Base-by-base conservation (phyloP, 1,140 invertebrate genomes). In the Meloidogyne chitwoodi region DNA sequence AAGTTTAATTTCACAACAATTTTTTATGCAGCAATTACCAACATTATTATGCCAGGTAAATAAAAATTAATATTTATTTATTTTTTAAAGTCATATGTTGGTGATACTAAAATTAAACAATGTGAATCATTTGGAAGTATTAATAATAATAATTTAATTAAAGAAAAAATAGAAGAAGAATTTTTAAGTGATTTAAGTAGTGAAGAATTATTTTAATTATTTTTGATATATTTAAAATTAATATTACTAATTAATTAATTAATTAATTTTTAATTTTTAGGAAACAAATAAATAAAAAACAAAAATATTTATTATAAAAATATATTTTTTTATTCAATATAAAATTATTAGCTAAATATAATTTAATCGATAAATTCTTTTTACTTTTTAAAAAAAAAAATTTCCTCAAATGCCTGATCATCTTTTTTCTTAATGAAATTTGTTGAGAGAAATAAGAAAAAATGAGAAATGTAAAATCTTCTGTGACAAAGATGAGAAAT, bases 1-100 rank as follows among this genome's bases (percentile, higher is more conserved):
- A 14, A 73, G 71, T 26, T 34, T 73, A 19, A 61, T 22, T 41
- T 16, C 71, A 12, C 41, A 41, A 38, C 71, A 73, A 63, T 73
- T 73, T 16, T 63, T 73, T 61, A 73, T 73, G 71, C 31, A 64
- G 22, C 31, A 34, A 22, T 63, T 73, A 64, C 71, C 71, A 26
- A 73, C 71, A 64, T 34, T 73, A 34, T 63, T 73, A 19, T 73
- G 71, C 22, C 56, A 56, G 24, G 48, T 56, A n/a, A 48, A 48
- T 48, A 19, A 19, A 19, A 2, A n/a, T 8, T 8, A 16, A 56
- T n/a, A 22, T 22, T 56, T n/a, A 8, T 8, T 3, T 31, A 31
- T 19, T 19, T 48, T 48, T 48, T 8, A n/a, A 19, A 56, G 48
- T n/a, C 48, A 8, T 56, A 56, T 56, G n/a, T 56, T 56, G 48